Conservation (phyloP, 2,888 invertebrate genomes). For the Dicycla oo region DNA sequence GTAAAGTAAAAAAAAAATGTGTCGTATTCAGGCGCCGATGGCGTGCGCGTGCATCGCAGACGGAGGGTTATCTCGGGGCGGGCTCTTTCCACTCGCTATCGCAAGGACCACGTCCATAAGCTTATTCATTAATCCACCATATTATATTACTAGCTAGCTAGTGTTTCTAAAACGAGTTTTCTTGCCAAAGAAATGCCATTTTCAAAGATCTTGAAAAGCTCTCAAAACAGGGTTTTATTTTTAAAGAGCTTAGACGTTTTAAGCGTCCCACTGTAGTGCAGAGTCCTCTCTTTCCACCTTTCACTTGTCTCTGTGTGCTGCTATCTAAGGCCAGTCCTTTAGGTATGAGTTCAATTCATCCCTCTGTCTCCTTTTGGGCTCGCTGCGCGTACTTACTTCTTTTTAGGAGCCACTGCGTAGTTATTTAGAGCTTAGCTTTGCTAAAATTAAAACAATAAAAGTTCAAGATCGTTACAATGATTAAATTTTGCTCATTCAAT, state of each 20-base stretch:
- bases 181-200: neutral
- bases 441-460: constrained; percentile 12
- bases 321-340: neutral
- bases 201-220: neutral
- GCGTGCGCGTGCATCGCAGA: constrained; percentile 46
- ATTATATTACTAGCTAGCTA: neutral
- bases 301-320: neutral
- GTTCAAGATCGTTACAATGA: constrained; percentile 40
- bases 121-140: constrained; percentile 27
- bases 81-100: constrained; percentile 70
- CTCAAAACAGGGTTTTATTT: neutral
- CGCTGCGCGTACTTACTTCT: neutral
- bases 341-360: neutral
- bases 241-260: neutral
- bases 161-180: neutral
- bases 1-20: constrained; percentile 46
- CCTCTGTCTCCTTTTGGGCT: neutral
- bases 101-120: constrained; percentile 46
- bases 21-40: constrained; percentile 52
- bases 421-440: neutral
- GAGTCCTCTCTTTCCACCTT: neutral
- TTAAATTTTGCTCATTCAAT: constrained; percentile 39
- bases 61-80: constrained; percentile 68
- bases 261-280: neutral
- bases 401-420: neutral